Evolutionary conservation across 2,888 invertebrate genomes (phyloP), one percentile per base, ranked within the genome.

Genomic region (Adelphocoris suturalis): DNA sequence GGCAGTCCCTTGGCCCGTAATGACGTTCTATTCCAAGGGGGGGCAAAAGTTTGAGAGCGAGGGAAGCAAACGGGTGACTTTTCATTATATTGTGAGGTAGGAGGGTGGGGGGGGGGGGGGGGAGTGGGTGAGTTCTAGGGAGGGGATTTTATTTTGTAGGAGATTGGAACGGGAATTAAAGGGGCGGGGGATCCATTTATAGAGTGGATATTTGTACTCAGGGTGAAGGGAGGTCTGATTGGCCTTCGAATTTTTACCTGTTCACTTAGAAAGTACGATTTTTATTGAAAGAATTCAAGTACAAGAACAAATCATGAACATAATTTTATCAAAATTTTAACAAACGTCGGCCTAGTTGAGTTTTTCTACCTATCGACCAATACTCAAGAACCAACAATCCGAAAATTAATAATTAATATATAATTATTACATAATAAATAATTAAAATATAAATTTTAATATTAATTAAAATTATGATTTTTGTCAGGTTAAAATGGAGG

Each of bases 21-120:
- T 80, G 80, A 80, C 80, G 80, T 80, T 14, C 80, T 80, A 80
- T 80, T 46, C 46, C 80, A 4, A 28, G 78, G 27, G 16, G 13
- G 48, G 48, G 48, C 48, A 48, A 7, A 52, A 52, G 52, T 52
- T 52, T 52, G 52, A 52, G 52, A 52, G 52, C 13, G 52, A 16
- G 16, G 16, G 52, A 52, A 1, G 52, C 14, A 52, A 52, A 52
- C 13, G 5, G 52, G 52, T 52, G 52, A 52, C 52, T 52, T 52
- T 52, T 52, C 52, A 52, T 52, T 52, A 52, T 52, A 52, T 52
- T 16, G 52, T 3, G 16, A 16, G 12, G 16, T 13, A 52, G 52
- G 52, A 16, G 12, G 48, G 52, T 52, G 52, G 52, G 1, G 12
- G 13, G 52, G 12, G 12, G 16, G 16, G 11, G 11, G 52, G 52